phyloP scores from a whole-genome alignment of 53 echinoderm and acorn worm genomes.

The Arbacia lixula region DNA sequence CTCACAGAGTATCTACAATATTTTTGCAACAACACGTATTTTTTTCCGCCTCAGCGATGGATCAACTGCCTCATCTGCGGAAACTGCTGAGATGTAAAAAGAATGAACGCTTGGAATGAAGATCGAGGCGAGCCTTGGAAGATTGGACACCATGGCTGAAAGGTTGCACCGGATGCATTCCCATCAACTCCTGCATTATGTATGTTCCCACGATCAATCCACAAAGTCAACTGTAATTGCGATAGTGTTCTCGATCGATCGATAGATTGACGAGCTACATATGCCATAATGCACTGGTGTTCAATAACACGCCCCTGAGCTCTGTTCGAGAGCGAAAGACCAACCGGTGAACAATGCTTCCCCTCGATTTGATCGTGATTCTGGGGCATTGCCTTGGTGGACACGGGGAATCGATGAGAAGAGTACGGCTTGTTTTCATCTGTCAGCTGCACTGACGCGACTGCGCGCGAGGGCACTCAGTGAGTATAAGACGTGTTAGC shows the following conservation, averaged over 20 bases:
- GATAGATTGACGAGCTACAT: not conserved
- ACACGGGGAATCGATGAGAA: slow-evolving; percentile 12
- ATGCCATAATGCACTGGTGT: slow-evolving; percentile 14
- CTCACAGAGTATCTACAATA: no score
- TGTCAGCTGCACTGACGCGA: slow-evolving; percentile 38
- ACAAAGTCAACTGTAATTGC: slow-evolving; percentile 19
- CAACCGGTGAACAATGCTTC: not conserved
- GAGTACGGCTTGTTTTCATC: slow-evolving; percentile 5
- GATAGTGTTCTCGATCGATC: slow-evolving; percentile 20
- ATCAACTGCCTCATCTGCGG: no score
- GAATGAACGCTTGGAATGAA: no score
- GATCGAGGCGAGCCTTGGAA: no score
- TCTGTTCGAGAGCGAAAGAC: not conserved
- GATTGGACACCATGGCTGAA: not conserved
- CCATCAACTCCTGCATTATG: no score
- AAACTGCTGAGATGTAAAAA: no score
- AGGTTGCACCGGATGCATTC: no score
- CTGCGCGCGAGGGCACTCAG: no score
- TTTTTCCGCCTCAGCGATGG: no score
- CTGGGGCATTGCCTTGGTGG: not conserved
- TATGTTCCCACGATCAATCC: not conserved
- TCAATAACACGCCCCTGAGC: not conserved
- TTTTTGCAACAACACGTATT: no score
- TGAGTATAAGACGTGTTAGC: no score
- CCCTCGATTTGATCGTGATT: not conserved